Percentiles rank a stretch among this genome's conserved stretches.
phyloP scores from a whole-genome alignment of 2,113 vertebrate species.

The Pollachius pollachius region DNA sequence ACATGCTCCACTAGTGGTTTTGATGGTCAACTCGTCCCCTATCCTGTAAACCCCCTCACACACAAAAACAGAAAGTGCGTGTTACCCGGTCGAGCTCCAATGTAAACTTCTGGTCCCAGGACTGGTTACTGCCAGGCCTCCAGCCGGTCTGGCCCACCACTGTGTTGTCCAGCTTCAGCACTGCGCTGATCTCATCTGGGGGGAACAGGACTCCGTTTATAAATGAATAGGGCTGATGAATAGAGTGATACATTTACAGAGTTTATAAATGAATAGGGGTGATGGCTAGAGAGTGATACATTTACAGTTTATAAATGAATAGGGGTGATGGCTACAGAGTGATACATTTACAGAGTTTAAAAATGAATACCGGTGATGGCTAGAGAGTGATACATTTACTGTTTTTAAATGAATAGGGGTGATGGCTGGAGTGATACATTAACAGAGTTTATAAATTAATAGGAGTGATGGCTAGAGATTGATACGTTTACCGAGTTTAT shows the following conservation, averaged over 20 bases:
- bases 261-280: neutral
- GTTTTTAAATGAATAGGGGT: neutral
- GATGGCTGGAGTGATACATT: no score
- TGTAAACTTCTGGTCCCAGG: conserved; percentile 99
- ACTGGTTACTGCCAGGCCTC: conserved; percentile 96
- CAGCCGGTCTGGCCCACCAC: conserved; percentile 96
- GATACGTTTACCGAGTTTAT: neutral
- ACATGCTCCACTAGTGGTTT: no score
- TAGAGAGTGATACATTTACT: neutral
- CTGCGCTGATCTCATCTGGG: conserved; percentile 94
- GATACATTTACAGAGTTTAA: neutral
- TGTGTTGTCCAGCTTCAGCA: conserved; percentile 98
- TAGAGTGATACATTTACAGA: neutral
- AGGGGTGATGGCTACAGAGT: neutral
- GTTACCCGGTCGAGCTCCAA: conserved; percentile 97
- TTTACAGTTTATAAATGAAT: neutral
- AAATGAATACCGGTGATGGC: neutral
- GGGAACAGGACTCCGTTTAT: neutral
- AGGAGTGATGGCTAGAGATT: neutral
- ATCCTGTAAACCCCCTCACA: neutral
- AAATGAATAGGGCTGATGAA: no score
- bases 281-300: neutral
- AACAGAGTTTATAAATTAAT: neutral
- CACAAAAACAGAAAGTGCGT: neutral
- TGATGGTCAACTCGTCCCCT: no score